Conservation (phyloP, 2,113 vertebrate genomes). For the Catagonus wagneri region DNA sequence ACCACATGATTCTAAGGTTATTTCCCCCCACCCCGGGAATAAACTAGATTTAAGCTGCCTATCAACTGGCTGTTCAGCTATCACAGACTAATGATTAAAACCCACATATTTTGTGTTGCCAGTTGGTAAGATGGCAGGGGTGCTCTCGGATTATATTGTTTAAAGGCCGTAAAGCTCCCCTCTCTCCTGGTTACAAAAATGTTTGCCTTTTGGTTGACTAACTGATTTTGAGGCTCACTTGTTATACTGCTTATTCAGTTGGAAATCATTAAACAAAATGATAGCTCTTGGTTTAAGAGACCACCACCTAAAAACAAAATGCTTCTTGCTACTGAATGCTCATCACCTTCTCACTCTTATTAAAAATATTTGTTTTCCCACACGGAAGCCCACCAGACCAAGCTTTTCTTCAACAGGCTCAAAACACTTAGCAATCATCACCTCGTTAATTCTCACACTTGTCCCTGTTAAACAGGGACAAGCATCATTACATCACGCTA, state of each 20-base stretch:
- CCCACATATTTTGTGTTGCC: constrained; percentile 51
- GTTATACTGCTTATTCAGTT: constrained; percentile 66
- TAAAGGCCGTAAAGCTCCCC: constrained; percentile 74
- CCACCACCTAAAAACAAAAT: constrained; percentile 73
- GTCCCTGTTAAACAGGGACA: constrained; percentile 51
- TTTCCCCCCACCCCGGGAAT: not conserved
- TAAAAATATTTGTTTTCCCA: constrained; percentile 64
- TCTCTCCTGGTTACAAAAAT: constrained; percentile 77
- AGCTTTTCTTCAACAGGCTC: constrained; percentile 69
- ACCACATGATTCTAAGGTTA: constrained; percentile 43
- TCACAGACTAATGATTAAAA: constrained; percentile 59
- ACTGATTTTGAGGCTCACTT: constrained; percentile 69
- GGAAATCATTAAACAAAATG: constrained; percentile 83
- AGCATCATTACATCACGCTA: constrained; percentile 64
- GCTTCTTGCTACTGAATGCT: constrained; percentile 1
- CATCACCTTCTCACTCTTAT: constrained; percentile 59
- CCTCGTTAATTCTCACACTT: constrained; percentile 49
- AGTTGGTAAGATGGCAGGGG: constrained; percentile 69
- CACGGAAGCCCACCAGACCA: constrained; percentile 24
- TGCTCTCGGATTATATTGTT: constrained; percentile 70
- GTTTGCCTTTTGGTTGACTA: constrained; percentile 82
- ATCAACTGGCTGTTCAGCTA: constrained; percentile 58
- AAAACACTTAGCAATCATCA: constrained; percentile 65
- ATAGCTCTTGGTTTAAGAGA: constrained; percentile 75
- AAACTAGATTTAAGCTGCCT: constrained; percentile 38